Evolutionary conservation across 2,113 vertebrate genomes (phyloP).

Genomic region (Amphiprion ocellaris): DNA sequence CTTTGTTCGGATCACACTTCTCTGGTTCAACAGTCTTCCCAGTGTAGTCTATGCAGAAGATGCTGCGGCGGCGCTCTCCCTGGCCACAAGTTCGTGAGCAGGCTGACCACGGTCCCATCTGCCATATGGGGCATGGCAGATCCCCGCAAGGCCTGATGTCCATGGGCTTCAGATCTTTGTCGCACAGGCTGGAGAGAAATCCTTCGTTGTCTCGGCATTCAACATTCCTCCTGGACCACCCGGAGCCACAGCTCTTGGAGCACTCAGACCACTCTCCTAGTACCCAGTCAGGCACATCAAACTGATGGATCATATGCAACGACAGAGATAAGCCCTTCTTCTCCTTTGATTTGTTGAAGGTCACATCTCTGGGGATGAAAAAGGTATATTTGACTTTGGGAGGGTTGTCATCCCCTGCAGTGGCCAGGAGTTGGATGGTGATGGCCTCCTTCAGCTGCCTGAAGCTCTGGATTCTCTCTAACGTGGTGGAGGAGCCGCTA

Average conservation of each 20-base stretch:
- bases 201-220: constrained; percentile 89
- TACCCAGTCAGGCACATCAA: constrained; percentile 88
- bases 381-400: constrained; percentile 94
- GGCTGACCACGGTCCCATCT: constrained; percentile 86
- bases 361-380: constrained; percentile 90
- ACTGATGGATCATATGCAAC: constrained; percentile 86
- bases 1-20: constrained; percentile 83
- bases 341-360: constrained; percentile 85
- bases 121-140: constrained; percentile 91
- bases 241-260: constrained; percentile 91
- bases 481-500: constrained; percentile 92
- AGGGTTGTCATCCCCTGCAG: constrained; percentile 86
- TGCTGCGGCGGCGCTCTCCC: constrained; percentile 83
- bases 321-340: constrained; percentile 82
- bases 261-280: constrained; percentile 95
- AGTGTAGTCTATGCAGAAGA: constrained; percentile 86
- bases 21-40: constrained; percentile 82
- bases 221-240: constrained; percentile 92
- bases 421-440: constrained; percentile 91
- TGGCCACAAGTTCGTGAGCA: constrained; percentile 89
- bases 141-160: constrained; percentile 92
- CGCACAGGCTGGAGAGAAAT: constrained; percentile 86
- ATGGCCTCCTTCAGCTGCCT: constrained; percentile 89
- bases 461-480: constrained; percentile 97
- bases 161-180: constrained; percentile 87